phyloP scores from a whole-genome alignment of 2,113 vertebrate genomes.

The Cathartes aura region DNA sequence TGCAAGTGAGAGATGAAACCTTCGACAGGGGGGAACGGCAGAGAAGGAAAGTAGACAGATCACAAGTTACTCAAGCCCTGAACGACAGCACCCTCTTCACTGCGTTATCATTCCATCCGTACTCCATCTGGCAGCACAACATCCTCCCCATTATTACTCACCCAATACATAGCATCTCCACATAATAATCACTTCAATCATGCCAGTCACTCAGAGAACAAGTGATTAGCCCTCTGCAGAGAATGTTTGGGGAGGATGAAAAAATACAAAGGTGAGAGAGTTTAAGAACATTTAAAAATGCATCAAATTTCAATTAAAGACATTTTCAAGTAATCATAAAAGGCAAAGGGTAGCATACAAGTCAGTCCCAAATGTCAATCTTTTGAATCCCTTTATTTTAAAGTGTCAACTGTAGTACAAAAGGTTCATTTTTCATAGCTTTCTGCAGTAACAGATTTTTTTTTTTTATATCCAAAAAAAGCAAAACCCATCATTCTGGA shows the following conservation, averaged over 20 bases:
- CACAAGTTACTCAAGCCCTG: neutral
- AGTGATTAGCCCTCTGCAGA: neutral
- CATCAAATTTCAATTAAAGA: neutral
- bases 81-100: neutral
- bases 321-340: neutral
- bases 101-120: neutral
- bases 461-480: neutral
- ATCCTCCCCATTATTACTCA: neutral
- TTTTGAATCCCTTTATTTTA: neutral
- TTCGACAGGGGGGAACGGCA: rapidly evolving
- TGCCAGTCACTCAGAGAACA: neutral
- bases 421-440: neutral
- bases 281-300: neutral
- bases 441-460: neutral
- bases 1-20: rapidly evolving
- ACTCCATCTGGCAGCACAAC: neutral
- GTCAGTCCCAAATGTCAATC: neutral
- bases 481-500: neutral
- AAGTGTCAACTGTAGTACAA: neutral
- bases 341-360: neutral
- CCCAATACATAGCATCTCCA: neutral
- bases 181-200: neutral
- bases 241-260: neutral
- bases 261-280: neutral
- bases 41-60: neutral